A percentile compares a stretch with the other conserved stretches of the same genome.
Evolutionary conservation across 2,888 invertebrate species (phyloP).

Genomic region (Chrysotoxum bicinctum): DNA sequence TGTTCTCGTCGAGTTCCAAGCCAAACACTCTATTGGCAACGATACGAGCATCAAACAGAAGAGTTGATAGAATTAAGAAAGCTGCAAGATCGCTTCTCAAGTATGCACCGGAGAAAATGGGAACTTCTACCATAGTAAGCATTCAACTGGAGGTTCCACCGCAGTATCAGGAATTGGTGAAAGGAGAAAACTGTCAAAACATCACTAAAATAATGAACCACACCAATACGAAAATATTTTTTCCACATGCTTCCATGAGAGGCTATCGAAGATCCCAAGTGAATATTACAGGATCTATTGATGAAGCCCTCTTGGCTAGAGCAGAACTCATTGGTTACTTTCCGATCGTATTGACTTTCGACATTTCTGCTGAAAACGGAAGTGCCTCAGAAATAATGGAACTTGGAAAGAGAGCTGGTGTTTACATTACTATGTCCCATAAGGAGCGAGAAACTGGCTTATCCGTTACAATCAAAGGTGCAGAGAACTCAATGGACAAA

Average conservation of each 20-base stretch:
- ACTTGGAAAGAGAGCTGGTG: conserved; percentile 91
- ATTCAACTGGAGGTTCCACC: conserved; percentile 92
- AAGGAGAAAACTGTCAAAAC: conserved; percentile 91
- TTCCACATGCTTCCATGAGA: conserved; percentile 85
- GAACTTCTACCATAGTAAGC: background rate
- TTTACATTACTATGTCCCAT: conserved; percentile 91
- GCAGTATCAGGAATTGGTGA: conserved; percentile 94
- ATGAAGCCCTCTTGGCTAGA: conserved; percentile 93
- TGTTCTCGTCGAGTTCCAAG: conserved; percentile 92
- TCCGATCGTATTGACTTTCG: conserved; percentile 96
- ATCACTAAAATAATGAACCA: conserved; percentile 92
- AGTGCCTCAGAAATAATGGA: conserved; percentile 84
- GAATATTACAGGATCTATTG: conserved; percentile 93
- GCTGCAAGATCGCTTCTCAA: conserved; percentile 91
- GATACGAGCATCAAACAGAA: conserved; percentile 95
- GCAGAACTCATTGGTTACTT: conserved; percentile 95
- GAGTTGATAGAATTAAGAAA: conserved; percentile 93
- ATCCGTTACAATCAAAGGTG: conserved; percentile 94
- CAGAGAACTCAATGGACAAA: conserved; percentile 92
- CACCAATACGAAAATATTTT: conserved; percentile 93
- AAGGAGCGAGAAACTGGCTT: conserved; percentile 94
- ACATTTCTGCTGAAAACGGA: conserved; percentile 86
- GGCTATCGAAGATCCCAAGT: conserved; percentile 89
- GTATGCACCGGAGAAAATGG: conserved; percentile 88
- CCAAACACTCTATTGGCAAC: conserved; percentile 91